Percentiles rank a stretch among this genome's conserved stretches.
Evolutionary conservation across 2,113 vertebrate species (phyloP).

Genomic region (Burhinus oedicnemus): DNA sequence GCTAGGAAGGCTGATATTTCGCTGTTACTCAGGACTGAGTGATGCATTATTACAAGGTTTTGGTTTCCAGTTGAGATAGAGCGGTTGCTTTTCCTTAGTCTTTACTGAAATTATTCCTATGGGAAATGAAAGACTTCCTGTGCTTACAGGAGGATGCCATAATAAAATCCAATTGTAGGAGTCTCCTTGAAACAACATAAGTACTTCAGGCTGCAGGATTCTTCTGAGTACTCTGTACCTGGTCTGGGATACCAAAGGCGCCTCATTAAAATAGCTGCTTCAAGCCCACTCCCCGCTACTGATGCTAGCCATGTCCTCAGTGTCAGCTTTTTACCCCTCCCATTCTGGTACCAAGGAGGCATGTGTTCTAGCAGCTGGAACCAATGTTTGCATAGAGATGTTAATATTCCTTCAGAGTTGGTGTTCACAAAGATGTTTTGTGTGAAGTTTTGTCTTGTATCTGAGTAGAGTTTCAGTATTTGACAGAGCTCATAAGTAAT

Average conservation of each 20-base stretch:
- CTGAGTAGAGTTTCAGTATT: background rate
- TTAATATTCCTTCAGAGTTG: background rate
- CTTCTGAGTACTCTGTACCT: background rate
- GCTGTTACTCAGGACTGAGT: background rate
- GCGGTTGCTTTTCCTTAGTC: background rate
- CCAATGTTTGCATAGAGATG: accelerated
- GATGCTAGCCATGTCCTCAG: background rate
- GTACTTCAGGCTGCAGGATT: background rate
- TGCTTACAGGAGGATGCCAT: background rate
- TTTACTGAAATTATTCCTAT: background rate
- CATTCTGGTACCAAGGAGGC: background rate
- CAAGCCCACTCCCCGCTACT: background rate
- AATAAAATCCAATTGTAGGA: background rate
- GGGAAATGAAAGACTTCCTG: background rate
- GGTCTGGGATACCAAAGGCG: background rate
- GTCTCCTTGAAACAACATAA: background rate
- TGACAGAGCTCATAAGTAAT: background rate
- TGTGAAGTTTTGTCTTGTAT: background rate
- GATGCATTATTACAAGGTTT: background rate
- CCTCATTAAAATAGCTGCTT: background rate
- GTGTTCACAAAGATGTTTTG: background rate
- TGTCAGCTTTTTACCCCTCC: background rate
- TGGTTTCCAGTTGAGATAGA: background rate
- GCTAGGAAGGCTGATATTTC: background rate
- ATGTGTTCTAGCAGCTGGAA: background rate